Base-by-base conservation (phyloP, 2,888 invertebrate species). In the Lysandra bellargus region DNA sequence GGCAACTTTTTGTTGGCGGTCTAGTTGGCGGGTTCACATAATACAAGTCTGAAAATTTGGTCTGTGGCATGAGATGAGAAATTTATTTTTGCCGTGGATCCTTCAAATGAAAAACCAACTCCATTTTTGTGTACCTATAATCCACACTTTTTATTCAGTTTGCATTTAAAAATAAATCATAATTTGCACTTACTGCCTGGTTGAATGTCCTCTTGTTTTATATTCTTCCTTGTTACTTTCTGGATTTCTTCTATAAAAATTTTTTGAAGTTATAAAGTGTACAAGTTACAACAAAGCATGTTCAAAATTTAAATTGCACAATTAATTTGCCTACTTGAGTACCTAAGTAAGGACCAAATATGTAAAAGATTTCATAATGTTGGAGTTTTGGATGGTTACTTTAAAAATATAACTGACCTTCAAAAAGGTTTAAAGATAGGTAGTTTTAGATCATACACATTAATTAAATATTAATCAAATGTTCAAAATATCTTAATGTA, bases 181-280 rank as follows among this genome's bases (percentile, higher is more conserved):
- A 64, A 64, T 9, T 30, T 61, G 7, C 23, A 91, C 95, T 92
- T 89, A 96, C 96, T 95, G 83, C 96, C 96, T 78, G 96, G 96
- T 85, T 96, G 96, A 81, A 96, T 92, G 75, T 95, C 94, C 86
- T 96, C 96, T 88, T 95, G 95, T 78, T 87, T 92, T 53, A 96
- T 93, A 83, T 95, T 92, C 84, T 90, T 92, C 80, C 95, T 91
- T 17, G 90, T 90, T 80, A 87, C 86, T 79, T 94, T 92, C 87
- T 96, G 96, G 33, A 95, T 93, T 82, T 90, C 86, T 87, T 95
- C 96, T 96, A 86, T 75, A 91, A 93, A 80, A 83, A 82, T 83
- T 73, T 82, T 80, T 74, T 73, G 79, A 3, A 53, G 12, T 64
- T 64, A 6, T 64, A 64, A 64, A 23, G 7, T 9, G 14, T 6